phyloP scores from a whole-genome alignment of 2,888 invertebrate genomes.

The Nomada ruficornis region DNA sequence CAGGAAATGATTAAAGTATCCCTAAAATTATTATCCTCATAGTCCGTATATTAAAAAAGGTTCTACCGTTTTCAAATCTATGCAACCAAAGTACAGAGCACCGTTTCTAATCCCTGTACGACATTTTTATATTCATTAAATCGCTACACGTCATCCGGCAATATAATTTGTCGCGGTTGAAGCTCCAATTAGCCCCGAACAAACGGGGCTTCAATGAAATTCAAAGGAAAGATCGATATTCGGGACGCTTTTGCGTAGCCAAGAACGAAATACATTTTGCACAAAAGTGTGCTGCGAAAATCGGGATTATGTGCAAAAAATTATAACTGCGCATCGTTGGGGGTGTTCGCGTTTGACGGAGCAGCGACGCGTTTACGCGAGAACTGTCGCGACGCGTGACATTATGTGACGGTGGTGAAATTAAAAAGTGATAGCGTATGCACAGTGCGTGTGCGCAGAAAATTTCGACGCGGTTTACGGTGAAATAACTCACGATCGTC shows the following conservation, averaged over 20 bases:
- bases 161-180: neutral
- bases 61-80: too few species aligned
- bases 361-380: slow-evolving; percentile 24
- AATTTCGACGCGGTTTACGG: slow-evolving; percentile 22
- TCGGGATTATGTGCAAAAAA: slow-evolving; percentile 18
- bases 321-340: neutral
- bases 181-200: neutral
- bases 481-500: slow-evolving; percentile 44
- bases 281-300: neutral
- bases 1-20: too few species aligned
- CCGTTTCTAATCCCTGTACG: neutral
- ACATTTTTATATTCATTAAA: neutral
- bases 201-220: neutral
- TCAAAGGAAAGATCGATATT: neutral
- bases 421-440: slow-evolving; percentile 44
- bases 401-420: slow-evolving; percentile 29
- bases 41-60: too few species aligned
- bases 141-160: neutral
- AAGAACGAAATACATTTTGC: neutral
- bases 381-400: slow-evolving; percentile 22
- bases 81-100: neutral
- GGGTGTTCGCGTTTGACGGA: neutral
- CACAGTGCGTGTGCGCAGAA: neutral
- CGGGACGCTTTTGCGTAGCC: neutral
- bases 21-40: too few species aligned